Percentiles rank a stretch among this genome's conserved stretches.
phyloP scores from a whole-genome alignment of 2,113 vertebrate species.

The Cyanistes caeruleus region DNA sequence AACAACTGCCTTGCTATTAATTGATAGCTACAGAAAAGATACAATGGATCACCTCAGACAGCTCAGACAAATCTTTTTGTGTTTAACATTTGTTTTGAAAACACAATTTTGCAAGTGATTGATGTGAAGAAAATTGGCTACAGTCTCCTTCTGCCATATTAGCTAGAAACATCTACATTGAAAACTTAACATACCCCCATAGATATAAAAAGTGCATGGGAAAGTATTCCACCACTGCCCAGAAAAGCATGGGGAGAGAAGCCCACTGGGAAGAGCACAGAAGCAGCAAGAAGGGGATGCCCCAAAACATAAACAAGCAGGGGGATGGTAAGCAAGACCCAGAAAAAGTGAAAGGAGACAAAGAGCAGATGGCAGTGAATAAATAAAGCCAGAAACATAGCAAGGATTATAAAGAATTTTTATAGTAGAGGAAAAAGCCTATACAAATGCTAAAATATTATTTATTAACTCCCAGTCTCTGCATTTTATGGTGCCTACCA shows the following conservation, averaged over 20 bases:
- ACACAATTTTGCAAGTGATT: slow-evolving; percentile 9
- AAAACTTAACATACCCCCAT: not conserved
- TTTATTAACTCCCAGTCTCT: not conserved
- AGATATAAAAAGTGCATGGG: not conserved
- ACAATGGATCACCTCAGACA: slow-evolving; percentile 6
- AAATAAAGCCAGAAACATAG: slow-evolving; percentile 41
- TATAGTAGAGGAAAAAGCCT: not conserved
- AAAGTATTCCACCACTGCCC: not conserved
- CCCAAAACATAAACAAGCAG: slow-evolving; percentile 22
- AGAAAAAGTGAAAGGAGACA: slow-evolving; percentile 15
- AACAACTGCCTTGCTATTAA: slow-evolving; percentile 35
- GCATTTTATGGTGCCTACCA: not conserved
- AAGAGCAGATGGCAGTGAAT: slow-evolving; percentile 31
- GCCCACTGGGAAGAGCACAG: not conserved
- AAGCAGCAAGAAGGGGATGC: not conserved
- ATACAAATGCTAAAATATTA: not conserved
- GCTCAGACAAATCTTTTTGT: not conserved
- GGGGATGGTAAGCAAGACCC: not conserved
- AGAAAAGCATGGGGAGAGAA: not conserved
- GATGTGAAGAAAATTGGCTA: slow-evolving; percentile 8
- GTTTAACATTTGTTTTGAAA: slow-evolving; percentile 33
- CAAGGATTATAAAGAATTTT: slow-evolving; percentile 4
- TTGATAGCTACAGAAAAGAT: slow-evolving; percentile 9
- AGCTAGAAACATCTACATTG: slow-evolving; percentile 7
- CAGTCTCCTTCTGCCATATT: not conserved